phyloP scores from a whole-genome alignment of 2,888 invertebrate species.

The Norana najaformis region DNA sequence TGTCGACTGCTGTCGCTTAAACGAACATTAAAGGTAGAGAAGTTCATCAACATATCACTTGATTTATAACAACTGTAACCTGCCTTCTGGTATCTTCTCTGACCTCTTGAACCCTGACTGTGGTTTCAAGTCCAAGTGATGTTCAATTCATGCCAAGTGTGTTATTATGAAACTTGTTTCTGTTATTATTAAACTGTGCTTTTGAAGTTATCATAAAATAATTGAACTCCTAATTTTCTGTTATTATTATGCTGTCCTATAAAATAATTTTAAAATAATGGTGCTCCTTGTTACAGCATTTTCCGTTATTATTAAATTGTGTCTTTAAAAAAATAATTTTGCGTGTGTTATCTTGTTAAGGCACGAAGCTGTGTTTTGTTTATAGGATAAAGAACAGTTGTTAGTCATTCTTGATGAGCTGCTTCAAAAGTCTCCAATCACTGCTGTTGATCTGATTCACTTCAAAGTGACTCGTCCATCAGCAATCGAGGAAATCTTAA shows the following conservation, averaged over 20 bases:
- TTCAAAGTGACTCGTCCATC: background rate
- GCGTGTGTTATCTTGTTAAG: no score
- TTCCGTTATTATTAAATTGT: background rate
- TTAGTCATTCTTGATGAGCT: background rate
- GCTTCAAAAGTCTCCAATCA: background rate
- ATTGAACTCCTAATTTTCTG: background rate
- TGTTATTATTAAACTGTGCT: background rate
- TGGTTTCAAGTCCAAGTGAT: background rate
- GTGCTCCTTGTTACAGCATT: no score
- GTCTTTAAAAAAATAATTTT: no score
- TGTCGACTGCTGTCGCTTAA: constrained; percentile 21
- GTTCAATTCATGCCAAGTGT: background rate
- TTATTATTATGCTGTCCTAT: background rate
- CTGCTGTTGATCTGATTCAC: background rate
- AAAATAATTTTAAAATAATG: no score
- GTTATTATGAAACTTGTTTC: background rate
- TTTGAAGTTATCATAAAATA: background rate
- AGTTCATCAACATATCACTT: background rate
- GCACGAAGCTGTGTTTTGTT: background rate
- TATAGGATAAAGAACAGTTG: constrained; percentile 1
- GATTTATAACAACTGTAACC: no score
- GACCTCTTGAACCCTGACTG: background rate
- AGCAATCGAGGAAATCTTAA: background rate
- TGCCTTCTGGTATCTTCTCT: no score
- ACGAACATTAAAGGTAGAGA: constrained; percentile 19